Evolutionary conservation across 2,113 vertebrate species (phyloP).

Genomic region (Ciconia maguari): DNA sequence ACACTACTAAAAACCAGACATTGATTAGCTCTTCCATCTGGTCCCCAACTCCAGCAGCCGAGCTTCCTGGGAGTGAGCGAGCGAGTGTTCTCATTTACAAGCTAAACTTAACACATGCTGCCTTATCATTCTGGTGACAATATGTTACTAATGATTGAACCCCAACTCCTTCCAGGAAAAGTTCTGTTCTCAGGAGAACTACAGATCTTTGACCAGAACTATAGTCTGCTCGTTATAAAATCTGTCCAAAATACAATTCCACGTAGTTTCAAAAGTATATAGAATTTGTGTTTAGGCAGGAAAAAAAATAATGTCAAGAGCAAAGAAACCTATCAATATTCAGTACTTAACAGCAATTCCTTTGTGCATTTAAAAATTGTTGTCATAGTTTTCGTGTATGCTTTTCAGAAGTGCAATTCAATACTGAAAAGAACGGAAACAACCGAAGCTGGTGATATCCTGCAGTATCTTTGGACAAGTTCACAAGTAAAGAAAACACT

Average conservation of each 20-base stretch:
- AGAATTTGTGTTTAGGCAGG: not conserved
- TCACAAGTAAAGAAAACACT: not conserved
- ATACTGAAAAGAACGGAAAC: not conserved
- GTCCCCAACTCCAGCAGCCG: not conserved
- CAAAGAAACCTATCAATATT: not conserved
- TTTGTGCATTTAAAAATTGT: not conserved
- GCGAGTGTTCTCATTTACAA: not conserved
- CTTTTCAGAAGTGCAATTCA: not conserved
- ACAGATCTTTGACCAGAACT: not conserved
- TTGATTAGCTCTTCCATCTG: not conserved
- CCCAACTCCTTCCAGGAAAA: not conserved
- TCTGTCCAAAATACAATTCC: not conserved
- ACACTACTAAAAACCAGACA: not conserved
- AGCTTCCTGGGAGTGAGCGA: not conserved
- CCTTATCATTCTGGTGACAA: not conserved
- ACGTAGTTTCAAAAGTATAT: accelerated
- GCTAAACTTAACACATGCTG: not conserved
- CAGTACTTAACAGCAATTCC: not conserved
- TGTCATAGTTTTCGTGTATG: not conserved
- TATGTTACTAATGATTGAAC: not conserved
- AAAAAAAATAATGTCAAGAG: not conserved
- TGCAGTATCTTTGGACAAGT: not conserved
- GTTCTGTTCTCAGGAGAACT: not conserved
- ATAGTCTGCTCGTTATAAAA: not conserved
- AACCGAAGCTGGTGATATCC: not conserved